Percentiles rank a stretch among this genome's conserved stretches.
Evolutionary conservation across 2,113 vertebrate genomes (phyloP).

Genomic region (Castor canadensis): DNA sequence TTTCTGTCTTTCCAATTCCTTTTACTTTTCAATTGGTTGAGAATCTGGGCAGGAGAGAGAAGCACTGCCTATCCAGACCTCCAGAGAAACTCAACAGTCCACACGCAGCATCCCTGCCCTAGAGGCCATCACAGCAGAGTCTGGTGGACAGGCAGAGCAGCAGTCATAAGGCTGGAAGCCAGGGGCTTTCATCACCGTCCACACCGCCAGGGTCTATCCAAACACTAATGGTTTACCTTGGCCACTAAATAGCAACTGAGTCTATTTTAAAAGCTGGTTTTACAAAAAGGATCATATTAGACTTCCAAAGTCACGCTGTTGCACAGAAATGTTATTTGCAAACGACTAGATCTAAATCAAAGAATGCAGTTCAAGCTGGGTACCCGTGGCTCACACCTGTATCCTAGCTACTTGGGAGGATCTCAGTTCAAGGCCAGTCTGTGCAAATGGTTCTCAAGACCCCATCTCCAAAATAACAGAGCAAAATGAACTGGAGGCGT

Average conservation of each 20-base stretch:
- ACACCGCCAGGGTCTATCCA: background rate
- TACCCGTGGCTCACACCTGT: background rate
- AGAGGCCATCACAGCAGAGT: rapidly evolving
- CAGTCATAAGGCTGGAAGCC: rapidly evolving
- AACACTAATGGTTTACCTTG: rapidly evolving
- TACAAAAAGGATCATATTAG: background rate
- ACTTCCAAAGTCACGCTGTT: background rate
- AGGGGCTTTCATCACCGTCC: rapidly evolving
- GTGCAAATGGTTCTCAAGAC: no score
- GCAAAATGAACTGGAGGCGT: no score
- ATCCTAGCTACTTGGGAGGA: no score
- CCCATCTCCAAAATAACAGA: no score
- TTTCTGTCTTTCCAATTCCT: background rate
- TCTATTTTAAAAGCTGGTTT: background rate
- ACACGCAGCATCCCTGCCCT: background rate
- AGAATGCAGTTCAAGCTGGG: background rate
- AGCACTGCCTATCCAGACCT: background rate
- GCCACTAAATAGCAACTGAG: background rate
- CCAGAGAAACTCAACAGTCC: background rate
- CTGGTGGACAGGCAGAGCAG: background rate
- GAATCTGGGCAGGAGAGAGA: background rate
- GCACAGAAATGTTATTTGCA: background rate
- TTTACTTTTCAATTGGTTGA: background rate
- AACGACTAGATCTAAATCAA: background rate
- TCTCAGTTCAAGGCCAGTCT: no score